phyloP scores from a whole-genome alignment of 2,888 invertebrate species.

The Drosophila nr. perissopoda region DNA sequence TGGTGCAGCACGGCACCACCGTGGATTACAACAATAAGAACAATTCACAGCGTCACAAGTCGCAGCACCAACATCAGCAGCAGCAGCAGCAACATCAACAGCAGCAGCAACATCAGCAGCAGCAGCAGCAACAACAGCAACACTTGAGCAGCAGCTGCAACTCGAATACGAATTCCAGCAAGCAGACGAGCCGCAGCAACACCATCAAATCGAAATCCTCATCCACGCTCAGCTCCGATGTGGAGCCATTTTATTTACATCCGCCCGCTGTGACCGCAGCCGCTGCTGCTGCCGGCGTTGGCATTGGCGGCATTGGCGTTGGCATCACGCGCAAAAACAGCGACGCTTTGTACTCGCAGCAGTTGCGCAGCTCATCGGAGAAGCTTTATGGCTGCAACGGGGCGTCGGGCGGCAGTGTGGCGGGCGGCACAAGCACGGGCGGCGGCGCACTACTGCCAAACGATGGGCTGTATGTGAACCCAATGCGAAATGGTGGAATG shows the following conservation, averaged over 20 bases:
- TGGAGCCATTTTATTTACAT: conserved; percentile 91
- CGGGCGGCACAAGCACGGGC: conserved; percentile 6
- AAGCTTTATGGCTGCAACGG: conserved; percentile 79
- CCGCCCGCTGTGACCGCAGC: conserved; percentile 86
- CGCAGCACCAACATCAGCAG: conserved; percentile 67
- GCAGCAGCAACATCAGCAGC: conserved; percentile 70
- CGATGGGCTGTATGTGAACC: conserved; percentile 94
- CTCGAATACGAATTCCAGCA: conserved; percentile 81
- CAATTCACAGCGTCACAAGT: conserved; percentile 78
- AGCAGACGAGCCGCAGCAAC: conserved; percentile 84
- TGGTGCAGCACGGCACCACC: conserved; percentile 92
- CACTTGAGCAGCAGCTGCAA: conserved; percentile 76
- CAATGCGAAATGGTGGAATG: conserved; percentile 87
- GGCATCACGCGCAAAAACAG: conserved; percentile 79
- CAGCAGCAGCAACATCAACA: conserved; percentile 83
- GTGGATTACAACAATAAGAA: conserved; percentile 86
- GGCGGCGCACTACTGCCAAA: conserved; percentile 76
- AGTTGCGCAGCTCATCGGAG: conserved; percentile 83
- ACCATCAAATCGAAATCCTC: conserved; percentile 85
- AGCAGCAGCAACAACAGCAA: conserved; percentile 58
- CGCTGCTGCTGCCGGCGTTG: conserved; percentile 39
- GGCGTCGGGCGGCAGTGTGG: conserved; percentile 19
- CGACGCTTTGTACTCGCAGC: conserved; percentile 81
- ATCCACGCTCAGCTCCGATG: conserved; percentile 85
- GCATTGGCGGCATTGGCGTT: conserved; percentile 37